Base-by-base conservation (phyloP, 2,888 invertebrate genomes). In the Eutolmus rufibarbis region DNA sequence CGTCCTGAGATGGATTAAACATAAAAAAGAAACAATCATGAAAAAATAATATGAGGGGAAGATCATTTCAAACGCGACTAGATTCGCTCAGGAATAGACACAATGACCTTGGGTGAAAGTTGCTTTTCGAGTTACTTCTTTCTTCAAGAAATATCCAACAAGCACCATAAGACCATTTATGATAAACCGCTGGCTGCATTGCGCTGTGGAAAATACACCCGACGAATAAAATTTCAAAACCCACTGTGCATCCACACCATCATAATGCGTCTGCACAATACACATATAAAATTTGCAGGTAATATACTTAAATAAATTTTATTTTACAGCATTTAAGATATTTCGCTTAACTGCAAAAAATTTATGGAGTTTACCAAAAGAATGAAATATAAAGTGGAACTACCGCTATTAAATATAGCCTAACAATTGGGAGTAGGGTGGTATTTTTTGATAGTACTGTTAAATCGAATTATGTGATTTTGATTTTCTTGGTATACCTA, bases 51-150 rank as follows among this genome's bases (percentile, higher is more conserved):
- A 66, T 66, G 66, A 40, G 77, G 23, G 56, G 56, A 81, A 81
- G 56, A 46, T 81, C 46, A 86, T 31, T 86, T 86, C 56, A 46
- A 86, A 46, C 51, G 84, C 84, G 84, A 84, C 57, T 84, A 84
- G 28, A n/a, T 19, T 89, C 89, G 28, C 66, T 66, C 89, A 88
- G 89, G 89, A 89, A 89, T 84, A 89, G 89, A 90, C 89, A 90
- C 90, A 90, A 90, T 90, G 90, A 90, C 90, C 90, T 90, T 90
- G 90, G 89, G 90, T 89, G 90, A 90, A 90, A 90, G 90, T 90
- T 89, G 89, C 89, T 90, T 89, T 89, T 84, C 86, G 81, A 88
- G 86, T 86, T 86, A 34, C 31, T 86, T 74, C 86, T 86, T 86
- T 81, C 81, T 31, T 34, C 81, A 16, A 31, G 31, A 28, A 28